A percentile compares a stretch with the other conserved stretches of the same genome.
phyloP scores from a whole-genome alignment of 2,113 vertebrate genomes.

The Spheniscus mendiculus region DNA sequence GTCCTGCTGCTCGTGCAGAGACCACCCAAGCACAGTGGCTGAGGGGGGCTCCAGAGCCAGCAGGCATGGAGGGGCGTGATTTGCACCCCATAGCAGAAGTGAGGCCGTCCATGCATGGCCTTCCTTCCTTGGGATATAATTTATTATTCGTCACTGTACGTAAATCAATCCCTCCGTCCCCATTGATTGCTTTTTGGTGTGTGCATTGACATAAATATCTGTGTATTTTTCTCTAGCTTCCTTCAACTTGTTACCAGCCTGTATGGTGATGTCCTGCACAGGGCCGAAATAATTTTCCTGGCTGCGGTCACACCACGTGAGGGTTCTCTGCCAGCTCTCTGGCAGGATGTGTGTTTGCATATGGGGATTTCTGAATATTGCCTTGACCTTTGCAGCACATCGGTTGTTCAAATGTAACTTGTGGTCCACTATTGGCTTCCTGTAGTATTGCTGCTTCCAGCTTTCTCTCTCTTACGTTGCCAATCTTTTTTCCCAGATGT shows the following conservation, averaged over 20 bases:
- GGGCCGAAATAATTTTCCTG: background rate
- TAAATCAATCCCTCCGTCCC: background rate
- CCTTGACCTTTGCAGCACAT: slow-evolving; percentile 26
- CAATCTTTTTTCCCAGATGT: background rate
- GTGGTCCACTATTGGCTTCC: slow-evolving; percentile 15
- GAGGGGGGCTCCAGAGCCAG: background rate
- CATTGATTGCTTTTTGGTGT: background rate
- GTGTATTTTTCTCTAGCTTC: background rate
- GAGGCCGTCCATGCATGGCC: background rate
- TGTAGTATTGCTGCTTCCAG: slow-evolving; percentile 1
- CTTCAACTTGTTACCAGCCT: background rate
- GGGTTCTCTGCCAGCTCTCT: background rate
- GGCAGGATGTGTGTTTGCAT: background rate
- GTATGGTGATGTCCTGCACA: background rate
- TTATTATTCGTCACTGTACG: background rate
- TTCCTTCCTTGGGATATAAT: background rate
- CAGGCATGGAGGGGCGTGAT: background rate
- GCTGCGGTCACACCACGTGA: background rate
- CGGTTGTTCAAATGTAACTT: background rate
- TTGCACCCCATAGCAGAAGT: background rate
- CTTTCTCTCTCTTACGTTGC: background rate
- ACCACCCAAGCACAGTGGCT: background rate
- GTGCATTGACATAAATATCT: background rate
- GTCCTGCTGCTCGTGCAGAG: background rate
- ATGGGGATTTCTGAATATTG: slow-evolving; percentile 11